Evolutionary conservation across 2,888 invertebrate species (phyloP), one percentile per base, ranked within the genome.

Genomic region (Heterodera filipjevi): DNA sequence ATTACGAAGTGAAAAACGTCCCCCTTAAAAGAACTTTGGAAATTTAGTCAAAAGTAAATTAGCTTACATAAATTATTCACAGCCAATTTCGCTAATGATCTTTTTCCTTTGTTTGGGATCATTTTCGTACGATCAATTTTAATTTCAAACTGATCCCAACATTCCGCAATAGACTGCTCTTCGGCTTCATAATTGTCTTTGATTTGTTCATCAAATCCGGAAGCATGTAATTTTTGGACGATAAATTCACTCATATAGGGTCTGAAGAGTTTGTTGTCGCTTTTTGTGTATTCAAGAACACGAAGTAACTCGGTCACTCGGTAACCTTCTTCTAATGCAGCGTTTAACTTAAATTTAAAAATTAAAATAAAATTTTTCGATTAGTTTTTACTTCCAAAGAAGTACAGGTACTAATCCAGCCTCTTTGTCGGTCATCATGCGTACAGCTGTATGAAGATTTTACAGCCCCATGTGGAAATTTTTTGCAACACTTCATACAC

Each of bases 1-100:
- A 46, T 78, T 78, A 8, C 78, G 49, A 2, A 78, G 30, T 1
- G 68, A 68, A 68, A 78, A 78, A 6, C 77, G 66, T 0, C 78
- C 78, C 77, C 77, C 49, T 49, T 10, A 44, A 70, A 8, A 27
- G 16, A 6, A n/a, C 8, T 8, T 27, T 8, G 5, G 5, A 22
- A 22, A 22, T n/a, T 3, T 0, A 27, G n/a, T 10, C 19, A 59
- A 59, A 27, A 27, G n/a, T n/a, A n/a, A n/a, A n/a, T n/a, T n/a
- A n/a, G n/a, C 59, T 59, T n/a, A 59, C 59, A 59, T 59, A 59
- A 27, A 59, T 59, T 59, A 27, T 59, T 59, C 27, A 59, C 59
- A 8, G 27, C 59, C 59, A 59, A 59, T 27, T 27, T 59, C 5
- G 59, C 59, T 8, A 59, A 27, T 0, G 59, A n/a, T 59, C 59